Base-by-base conservation (phyloP, 1,140 invertebrate genomes). In the Drosophila ercepeae region DNA sequence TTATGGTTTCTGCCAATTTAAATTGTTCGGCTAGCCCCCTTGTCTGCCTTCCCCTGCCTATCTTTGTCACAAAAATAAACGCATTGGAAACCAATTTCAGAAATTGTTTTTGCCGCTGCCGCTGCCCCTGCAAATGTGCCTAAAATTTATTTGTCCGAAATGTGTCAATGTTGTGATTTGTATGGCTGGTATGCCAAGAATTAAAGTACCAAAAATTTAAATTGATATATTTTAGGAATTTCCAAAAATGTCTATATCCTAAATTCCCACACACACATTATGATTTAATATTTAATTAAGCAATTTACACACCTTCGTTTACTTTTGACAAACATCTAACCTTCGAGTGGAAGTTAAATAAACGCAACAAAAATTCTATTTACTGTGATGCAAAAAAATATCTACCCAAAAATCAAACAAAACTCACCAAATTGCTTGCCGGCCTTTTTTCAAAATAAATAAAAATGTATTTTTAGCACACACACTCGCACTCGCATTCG, bases 1-100 rank as follows among this genome's bases (percentile, higher is more conserved):
- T 71, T 77, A 60, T 73, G 57, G 74, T 67, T 78, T 55, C 64
- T 78, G 53, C 32, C 57, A 63, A 65, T 74, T 75, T 46, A 75
- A 83, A 83, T 77, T 78, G 70, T 49, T 51, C 64, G 6, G 6
- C 16, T 4, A 18, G 1, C 49, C 16, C 1, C 7, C 2, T n/a
- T 19, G 14, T 18, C 16, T n/a, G n/a, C 9, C 41, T 39, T 11
- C 9, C 13, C 8, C 19, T 8, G 3, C 3, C 7, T 27, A 2
- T 27, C 2, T 32, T 9, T 9, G 29, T 1, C 42, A 44, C n/a
- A 21, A 34, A 39, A 29, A 11, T 46, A 4, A 41, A 29, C 29
- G 55, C 60, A 61, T 64, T 64, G 36, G 55, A 23, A 70, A 71
- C 49, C 64, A 44, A 50, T 71, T 59, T 71, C 48, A 44, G 65